These are phyloP conservation scores for Murina feae DNA, from an alignment of 2,113 vertebrate species.

Conservation along the genomic window DNA sequence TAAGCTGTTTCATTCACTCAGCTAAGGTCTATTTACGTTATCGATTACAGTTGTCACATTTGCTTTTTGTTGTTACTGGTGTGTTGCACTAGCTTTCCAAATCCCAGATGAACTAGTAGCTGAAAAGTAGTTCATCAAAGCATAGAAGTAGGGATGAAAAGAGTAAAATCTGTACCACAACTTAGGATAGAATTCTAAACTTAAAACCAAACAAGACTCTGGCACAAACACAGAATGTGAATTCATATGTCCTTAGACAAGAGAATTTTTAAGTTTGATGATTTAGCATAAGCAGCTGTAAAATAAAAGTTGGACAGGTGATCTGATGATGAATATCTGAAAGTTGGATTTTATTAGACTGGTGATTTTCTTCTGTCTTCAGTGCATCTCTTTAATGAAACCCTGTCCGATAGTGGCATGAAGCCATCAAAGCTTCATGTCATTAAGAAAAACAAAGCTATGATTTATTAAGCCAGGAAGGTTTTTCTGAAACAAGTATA, in stretches of 20 bases:
- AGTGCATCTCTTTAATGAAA: not conserved
- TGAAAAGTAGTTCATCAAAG: not conserved
- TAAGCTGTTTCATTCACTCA: not conserved
- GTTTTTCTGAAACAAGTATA: constrained; percentile 32
- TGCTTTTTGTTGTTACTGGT: not conserved
- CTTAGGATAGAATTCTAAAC: not conserved
- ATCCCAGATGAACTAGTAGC: not conserved
- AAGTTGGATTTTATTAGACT: not conserved
- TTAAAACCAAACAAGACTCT: not conserved
- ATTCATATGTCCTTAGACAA: not conserved
- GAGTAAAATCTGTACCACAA: not conserved
- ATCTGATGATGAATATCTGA: not conserved
- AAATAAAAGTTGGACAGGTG: not conserved
- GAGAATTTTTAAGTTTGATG: not conserved
- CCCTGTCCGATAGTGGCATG: not conserved
- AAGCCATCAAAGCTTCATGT: constrained; percentile 13
- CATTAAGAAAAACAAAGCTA: not conserved
- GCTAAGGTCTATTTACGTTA: not conserved
- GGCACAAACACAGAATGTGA: not conserved
- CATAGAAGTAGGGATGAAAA: constrained; percentile 1
- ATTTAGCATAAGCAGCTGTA: not conserved
- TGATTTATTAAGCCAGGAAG: constrained; percentile 19
- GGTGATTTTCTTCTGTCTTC: not conserved
- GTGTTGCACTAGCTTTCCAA: constrained; percentile 9
- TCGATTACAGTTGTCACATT: not conserved